Base-by-base conservation (phyloP, 2,797 vertebrate species). In the Sebastes minor region DNA sequence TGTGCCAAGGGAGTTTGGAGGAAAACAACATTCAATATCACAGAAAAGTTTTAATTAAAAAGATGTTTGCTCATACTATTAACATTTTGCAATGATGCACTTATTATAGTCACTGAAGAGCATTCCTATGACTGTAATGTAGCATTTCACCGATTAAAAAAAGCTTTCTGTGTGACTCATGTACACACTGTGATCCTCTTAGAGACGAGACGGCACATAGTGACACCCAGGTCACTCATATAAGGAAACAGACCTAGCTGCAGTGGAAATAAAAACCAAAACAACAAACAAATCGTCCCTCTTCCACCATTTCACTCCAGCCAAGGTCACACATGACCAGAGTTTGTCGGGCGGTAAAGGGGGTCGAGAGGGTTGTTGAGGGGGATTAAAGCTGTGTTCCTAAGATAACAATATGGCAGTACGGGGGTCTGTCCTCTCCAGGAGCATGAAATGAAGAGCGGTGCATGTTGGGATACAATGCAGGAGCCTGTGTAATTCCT, bases 351-450 rank as follows among this genome's bases (percentile, higher is more conserved):
- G 63, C 55, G 20, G 61, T 85, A 61, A 81, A 81, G 38, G 65
- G 23, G 53, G 68, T 32, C 46, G 72, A 81, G 76, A 70, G 69
- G 69, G 65, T 84, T 30, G 30, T 73, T 59, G 81, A 84, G 53
- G 78, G 53, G 85, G 87, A 89, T 95, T 94, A 93, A 83, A 85
- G 86, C 88, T 91, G 89, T 83, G 80, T 83, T 88, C 27, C 64
- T 91, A 82, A 81, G 88, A 94, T 91, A 94, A 88, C 88, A 83
- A 71, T 78, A 67, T 53, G 46, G 90, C 78, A 79, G 69, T 53
- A 27, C 69, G 78, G 65, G 60, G 81, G 69, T 74, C 32, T 83
- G 64, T 88, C 52, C 74, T 87, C 77, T 91, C 76, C 64, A 75
- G 75, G 65, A 82, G 86, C 77, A 74, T 88, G 71, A 90, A 92